Base-by-base conservation (phyloP, 2,797 vertebrate species). In the Urosaurus nigricauda region DNA sequence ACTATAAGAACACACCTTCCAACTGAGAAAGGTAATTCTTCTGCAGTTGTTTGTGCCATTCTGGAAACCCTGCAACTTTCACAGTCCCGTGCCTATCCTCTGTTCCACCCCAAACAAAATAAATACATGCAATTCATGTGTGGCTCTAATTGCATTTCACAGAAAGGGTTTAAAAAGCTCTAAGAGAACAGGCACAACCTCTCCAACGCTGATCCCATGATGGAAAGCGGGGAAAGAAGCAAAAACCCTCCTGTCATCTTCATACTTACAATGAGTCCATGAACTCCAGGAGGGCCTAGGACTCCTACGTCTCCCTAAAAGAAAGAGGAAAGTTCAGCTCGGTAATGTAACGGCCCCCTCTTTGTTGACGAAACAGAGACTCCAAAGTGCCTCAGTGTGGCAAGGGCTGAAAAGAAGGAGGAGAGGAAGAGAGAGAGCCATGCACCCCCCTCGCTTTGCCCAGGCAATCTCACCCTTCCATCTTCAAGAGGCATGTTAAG, bases 241-340 rank as follows among this genome's bases (percentile, higher is more conserved):
- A 65, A 43, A 75, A n/a, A 12, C 47, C 32, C 47, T 37, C 17
- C 84, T 82, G 70, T 86, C 91, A 91, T 89, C 75, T 88, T 88
- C 83, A 78, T 97, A 99, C 98, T 99, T 97, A 99, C 99, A 96
- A 99, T 97, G 93, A 99, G 98, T 95, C 99, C 99, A 89, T 91
- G 97, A 94, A 99, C 99, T 97, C 99, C 99, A 86, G 96, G 96
- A 96, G 99, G 99, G 95, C 99, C 99, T 29, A 97, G 98, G 94
- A 98, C 97, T 97, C 99, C 99, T 95, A 98, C 93, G 87, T 98
- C 97, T 95, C 99, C 99, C 99, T 99, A 90, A 92, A 97, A 96
- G 95, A 77, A 75, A 47, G 47, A 43, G 96, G 87, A 91, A 70
- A 97, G 87, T 96, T 94, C 94, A 82, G 95, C 92, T 92, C 0